Evolutionary conservation across 2,113 vertebrate genomes (phyloP).

Genomic region (Podarcis muralis): DNA sequence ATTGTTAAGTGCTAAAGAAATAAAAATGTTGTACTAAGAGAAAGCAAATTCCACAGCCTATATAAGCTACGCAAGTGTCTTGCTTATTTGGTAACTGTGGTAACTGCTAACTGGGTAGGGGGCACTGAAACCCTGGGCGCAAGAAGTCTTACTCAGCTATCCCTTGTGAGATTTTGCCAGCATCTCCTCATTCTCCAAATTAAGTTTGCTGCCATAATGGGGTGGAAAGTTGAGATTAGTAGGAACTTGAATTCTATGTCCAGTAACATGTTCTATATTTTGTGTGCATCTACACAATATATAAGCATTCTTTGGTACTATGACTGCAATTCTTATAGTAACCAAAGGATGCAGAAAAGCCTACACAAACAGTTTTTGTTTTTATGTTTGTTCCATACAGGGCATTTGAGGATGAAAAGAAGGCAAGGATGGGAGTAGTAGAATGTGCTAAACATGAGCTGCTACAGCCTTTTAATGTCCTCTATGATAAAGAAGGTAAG

Average conservation of each 20-base stretch:
- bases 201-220: background rate
- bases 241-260: background rate
- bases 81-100: background rate
- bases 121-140: too few relatives aligned
- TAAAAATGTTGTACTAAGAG: background rate
- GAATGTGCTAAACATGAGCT: slow-evolving; percentile 97
- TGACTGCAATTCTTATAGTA: background rate
- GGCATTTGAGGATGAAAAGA: slow-evolving; percentile 96
- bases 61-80: background rate
- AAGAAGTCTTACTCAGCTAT: background rate
- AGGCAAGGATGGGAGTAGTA: slow-evolving; percentile 93
- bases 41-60: background rate
- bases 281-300: background rate
- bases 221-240: background rate
- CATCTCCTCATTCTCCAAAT: background rate
- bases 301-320: background rate
- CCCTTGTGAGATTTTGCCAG: background rate
- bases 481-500: slow-evolving; percentile 97
- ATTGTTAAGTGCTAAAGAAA: background rate
- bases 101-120: background rate
- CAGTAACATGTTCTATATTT: background rate
- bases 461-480: slow-evolving; percentile 94
- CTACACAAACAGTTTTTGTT: background rate
- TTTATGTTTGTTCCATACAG: slow-evolving; percentile 65
- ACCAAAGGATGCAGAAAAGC: background rate